Percentiles rank a stretch among this genome's conserved stretches.
These are phyloP conservation scores for Cryptosula pallasiana DNA, from an alignment of 2,888 invertebrate species.

Conservation along the genomic window DNA sequence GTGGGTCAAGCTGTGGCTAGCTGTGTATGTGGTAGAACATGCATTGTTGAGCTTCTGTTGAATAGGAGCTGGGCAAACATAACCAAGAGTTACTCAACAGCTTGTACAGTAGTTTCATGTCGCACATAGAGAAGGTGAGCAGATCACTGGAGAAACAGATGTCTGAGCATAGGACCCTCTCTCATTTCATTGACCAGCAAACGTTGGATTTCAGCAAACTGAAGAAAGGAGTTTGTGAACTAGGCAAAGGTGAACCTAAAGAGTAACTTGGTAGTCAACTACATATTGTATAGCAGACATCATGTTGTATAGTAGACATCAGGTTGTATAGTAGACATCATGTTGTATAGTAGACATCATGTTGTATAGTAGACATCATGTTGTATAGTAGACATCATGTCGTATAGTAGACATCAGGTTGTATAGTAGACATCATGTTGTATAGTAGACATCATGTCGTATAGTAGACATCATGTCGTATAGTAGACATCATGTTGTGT, in stretches of 20 bases:
- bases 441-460: no score
- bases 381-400: neutral
- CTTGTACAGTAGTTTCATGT: conserved; percentile 5
- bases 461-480: no score
- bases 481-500: no score
- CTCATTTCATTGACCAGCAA: conserved; percentile 13
- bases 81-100: conserved; percentile 13
- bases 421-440: neutral
- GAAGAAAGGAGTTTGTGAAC: conserved; percentile 15
- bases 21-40: no score
- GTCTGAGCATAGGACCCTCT: conserved; percentile 1
- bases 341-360: neutral
- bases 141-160: neutral
- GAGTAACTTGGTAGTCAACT: no score
- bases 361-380: neutral
- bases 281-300: neutral
- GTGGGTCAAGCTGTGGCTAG: no score
- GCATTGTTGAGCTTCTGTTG: neutral
- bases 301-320: neutral
- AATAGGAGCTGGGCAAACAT: conserved; percentile 8
- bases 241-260: conserved; percentile 8
- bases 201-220: neutral
- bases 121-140: neutral
- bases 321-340: neutral
- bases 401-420: neutral